Base-by-base conservation (phyloP, 2,888 invertebrate genomes). In the Lutraria lutraria region DNA sequence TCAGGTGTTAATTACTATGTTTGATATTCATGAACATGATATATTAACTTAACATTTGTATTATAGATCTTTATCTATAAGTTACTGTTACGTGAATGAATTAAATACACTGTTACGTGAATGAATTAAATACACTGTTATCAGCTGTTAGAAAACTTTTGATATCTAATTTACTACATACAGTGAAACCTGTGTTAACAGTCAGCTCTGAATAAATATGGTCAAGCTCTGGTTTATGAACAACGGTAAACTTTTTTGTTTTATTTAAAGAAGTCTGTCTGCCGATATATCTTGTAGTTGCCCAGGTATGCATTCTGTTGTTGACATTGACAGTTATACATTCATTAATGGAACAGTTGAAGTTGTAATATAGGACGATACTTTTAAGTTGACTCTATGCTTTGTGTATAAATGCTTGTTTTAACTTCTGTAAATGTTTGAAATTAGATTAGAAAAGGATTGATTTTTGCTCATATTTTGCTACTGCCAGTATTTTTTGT, bases 391-490 rank as follows among this genome's bases (percentile, higher is more conserved):
- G 63, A 68, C 25, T 25, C n/a, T 19, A 63, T 21, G n/a, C 21
- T n/a, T 2, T 43, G 43, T 43, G 43, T 43, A 8, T 43, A 43
- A 4, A 43, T 43, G 43, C 43, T 43, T 43, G 43, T 43, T 43
- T 43, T 43, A 4, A 43, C 43, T 43, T 43, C n/a, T 60, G 63
- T 25, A 68, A 25, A 68, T 68, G 63, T 68, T 68, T 68, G 63
- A 68, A 12, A 12, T 25, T 68, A 68, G 25, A 68, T 43, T 68
- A 68, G 63, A 68, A 60, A 68, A 43, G 2, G 43, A 13, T 68
- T 68, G 63, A 68, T 13, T 25, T 68, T 68, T 68, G 63, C 63
- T 68, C 63, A 68, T 68, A 68, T 68, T 68, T 68, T 68, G 63
- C 63, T 68, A 68, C 63, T 68, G 63, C 25, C 63, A 68, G 63